Base-by-base conservation (phyloP, 2,113 vertebrate genomes). In the Lophochroa leadbeateri region DNA sequence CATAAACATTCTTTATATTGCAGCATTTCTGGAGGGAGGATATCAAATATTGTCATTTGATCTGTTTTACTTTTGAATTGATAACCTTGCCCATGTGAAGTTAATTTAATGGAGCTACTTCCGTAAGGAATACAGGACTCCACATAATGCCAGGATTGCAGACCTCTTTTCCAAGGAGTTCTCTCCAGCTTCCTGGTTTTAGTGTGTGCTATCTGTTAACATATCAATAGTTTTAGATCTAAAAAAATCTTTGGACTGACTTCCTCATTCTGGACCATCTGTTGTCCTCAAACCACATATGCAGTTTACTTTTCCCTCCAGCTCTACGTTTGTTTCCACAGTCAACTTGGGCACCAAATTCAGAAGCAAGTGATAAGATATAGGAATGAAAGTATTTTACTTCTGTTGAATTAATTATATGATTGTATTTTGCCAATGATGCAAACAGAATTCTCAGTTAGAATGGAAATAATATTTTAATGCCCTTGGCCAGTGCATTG, bases 151-250 rank as follows among this genome's bases (percentile, higher is more conserved):
- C 55, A 71, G 60, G 43, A 60, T 21, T 84, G 50, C 69, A 89
- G 46, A 84, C 44, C 23, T 94, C 70, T 64, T 39, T 88, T 74
- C n/a, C 61, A 84, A 2, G 75, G 46, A 72, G 33, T 57, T 75
- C 58, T 74, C 57, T 85, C 35, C 77, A 81, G 50, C 24, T 96
- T 82, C 58, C 60, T 95, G 58, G 78, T 94, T 88, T 65, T 94
- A 86, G 49, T 72, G 46, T 75, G 50, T 90, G 79, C 83, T 93
- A 95, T 49, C 71, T 88, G 85, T 82, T 84, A 95, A 76, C 39
- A 31, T 89, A 87, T 60, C 84, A 97, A 92, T 96, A 87, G 65
- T 67, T 95, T 96, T 71, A 77, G 92, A 79, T 82, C 89, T 94
- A 94, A 97, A 96, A 93, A 89, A 72, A 69, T 75, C 78, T 65